A percentile compares a stretch with the other conserved stretches of the same genome.
phyloP scores from a whole-genome alignment of 2,797 vertebrate species.

The Pseudochirops corinnae region DNA sequence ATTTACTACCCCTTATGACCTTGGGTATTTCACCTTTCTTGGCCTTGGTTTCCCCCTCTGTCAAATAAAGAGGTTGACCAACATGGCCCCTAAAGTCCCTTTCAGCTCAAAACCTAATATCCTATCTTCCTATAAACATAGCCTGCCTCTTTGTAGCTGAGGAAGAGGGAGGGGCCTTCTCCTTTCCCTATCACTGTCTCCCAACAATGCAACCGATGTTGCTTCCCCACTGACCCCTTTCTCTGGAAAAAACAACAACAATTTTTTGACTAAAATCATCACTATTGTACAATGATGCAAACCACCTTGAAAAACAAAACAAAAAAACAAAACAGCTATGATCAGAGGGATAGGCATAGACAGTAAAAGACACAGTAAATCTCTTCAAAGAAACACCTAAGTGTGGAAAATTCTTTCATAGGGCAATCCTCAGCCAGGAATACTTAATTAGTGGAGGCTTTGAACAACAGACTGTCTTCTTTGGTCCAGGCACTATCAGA shows the following conservation, averaged over 20 bases:
- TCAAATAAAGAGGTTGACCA: not conserved
- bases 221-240: not conserved
- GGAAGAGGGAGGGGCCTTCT: not conserved
- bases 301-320: not conserved
- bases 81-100: not conserved
- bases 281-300: not conserved
- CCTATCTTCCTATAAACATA: not conserved
- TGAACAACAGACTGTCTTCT: not conserved
- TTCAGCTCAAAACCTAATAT: not conserved
- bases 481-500: not conserved
- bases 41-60: not conserved
- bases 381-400: not conserved
- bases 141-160: not conserved
- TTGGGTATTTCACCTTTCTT: not conserved
- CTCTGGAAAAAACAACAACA: not conserved
- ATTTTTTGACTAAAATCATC: not conserved
- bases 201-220: not conserved
- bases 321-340: not conserved
- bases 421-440: not conserved
- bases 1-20: not conserved
- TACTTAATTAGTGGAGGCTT: not conserved
- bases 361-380: not conserved
- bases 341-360: not conserved
- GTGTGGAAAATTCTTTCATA: not conserved
- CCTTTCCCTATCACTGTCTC: not conserved